Evolutionary conservation across 2,797 vertebrate genomes (phyloP), one percentile per base, ranked within the genome.

Genomic region (Eulemur rubriventer): DNA sequence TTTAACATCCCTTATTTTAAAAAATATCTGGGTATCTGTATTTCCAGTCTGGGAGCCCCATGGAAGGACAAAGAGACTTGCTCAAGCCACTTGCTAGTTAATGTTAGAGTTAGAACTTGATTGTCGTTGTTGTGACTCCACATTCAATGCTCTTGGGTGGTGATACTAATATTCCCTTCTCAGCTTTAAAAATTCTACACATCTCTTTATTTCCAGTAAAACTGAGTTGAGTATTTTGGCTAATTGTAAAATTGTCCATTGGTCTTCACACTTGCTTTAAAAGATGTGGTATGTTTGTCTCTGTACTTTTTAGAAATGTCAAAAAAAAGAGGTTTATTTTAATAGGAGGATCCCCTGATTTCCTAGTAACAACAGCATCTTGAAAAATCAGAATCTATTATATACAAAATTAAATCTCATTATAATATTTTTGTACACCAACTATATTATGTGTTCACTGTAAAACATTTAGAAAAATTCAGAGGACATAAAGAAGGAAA

Each of bases 321-420:
- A 91, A 69, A 57, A 43, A 67, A 24, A 57, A 67, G 35, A 17
- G 9, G 10, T 52, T 88, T 82, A 8, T 0, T 81, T 96, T 55
- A 75, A 24, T 48, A 69, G 46, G 55, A 86, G 76, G 63, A 94
- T 33, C 10, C 0, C 41, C 9, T 17, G 28, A 72, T 65, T 95
- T 97, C 76, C 18, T 78, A 52, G 26, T 76, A 96, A 97, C 14
- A 81, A 46, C 8, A 81, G 14, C 12, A 79, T 46, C 59, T 89
- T 55, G 11, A 96, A 63, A 96, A 95, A 92, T 69, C 50, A 70
- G 73, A 87, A 76, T 59, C 4, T 82, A 93, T 97, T 83, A 57
- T 12, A 70, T 33, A 26, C 38, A 87, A 90, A 28, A 76, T 50
- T 89, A 57, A 43, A 63, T 84, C 33, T 73, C 2, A 4, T 91